Conservation (phyloP, 2,888 invertebrate genomes). For the Drosophila kuntzei region DNA sequence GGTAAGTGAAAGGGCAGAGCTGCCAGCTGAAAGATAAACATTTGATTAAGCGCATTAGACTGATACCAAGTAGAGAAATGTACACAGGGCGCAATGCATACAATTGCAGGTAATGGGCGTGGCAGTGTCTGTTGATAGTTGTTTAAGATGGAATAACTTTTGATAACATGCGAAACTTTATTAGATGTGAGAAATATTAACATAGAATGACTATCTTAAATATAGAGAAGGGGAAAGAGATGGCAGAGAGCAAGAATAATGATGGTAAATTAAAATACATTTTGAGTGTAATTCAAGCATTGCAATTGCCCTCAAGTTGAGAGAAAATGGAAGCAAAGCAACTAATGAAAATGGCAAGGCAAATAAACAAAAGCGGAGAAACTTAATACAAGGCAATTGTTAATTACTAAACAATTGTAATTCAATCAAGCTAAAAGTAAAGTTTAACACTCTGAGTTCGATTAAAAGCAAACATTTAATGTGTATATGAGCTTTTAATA, state of each 20-base stretch:
- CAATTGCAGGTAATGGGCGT: constrained; percentile 40
- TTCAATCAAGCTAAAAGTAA: constrained; percentile 1
- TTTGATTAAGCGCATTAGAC: constrained; percentile 76
- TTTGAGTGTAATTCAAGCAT: constrained; percentile 43
- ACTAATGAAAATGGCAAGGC: constrained; percentile 1
- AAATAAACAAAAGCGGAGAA: constrained; percentile 4
- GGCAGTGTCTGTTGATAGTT: constrained; percentile 37
- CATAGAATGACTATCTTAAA: constrained; percentile 26
- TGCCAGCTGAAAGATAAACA: constrained; percentile 72
- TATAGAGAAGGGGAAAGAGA: neutral
- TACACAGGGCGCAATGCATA: constrained; percentile 5
- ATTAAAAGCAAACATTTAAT: neutral
- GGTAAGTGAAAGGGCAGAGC: constrained; percentile 14
- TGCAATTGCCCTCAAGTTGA: neutral
- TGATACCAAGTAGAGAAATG: constrained; percentile 33
- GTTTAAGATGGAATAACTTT: constrained; percentile 41
- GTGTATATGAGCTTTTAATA: no score
- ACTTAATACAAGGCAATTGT: constrained; percentile 1
- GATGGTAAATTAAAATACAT: constrained; percentile 65
- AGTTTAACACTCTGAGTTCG: neutral
- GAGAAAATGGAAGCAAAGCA: constrained; percentile 5
- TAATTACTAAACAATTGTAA: constrained; percentile 21
- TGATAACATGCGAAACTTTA: constrained; percentile 62
- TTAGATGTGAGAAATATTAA: constrained; percentile 75
- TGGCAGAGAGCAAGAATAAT: constrained; percentile 23